Base-by-base conservation (phyloP, 2,797 vertebrate species). In the Coregonus ussuriensis region DNA sequence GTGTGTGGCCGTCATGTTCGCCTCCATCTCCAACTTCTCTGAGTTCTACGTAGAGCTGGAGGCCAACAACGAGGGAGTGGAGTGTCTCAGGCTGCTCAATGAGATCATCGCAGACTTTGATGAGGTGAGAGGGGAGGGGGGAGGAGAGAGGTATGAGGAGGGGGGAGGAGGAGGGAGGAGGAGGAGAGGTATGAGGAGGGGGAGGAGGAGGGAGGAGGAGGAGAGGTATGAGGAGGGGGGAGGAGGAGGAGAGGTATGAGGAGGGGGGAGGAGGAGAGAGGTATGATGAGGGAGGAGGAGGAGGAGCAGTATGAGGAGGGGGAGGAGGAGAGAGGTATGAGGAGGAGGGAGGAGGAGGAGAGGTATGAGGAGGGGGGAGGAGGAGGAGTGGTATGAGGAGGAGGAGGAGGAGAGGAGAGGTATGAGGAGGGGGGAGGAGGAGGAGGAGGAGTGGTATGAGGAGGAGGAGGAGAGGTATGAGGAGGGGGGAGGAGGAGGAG, bases 91-190 rank as follows among this genome's bases (percentile, higher is more conserved):
- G 74, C 96, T 99, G 73, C 97, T 99, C 85, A 99, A 99, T 0
- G 98, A 99, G 91, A 99, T 99, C 92, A 99, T 99, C 4, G 98
- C 98, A 0, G 98, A 99, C 93, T 99, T 99, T 1, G 98, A 99
- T 2, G 98, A 99, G 96, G 98, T 97, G 87, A 83, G 90, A 47
- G 67, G 33, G 3, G 0, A 1, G 3, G 2, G 18, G 4, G 15
- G 6, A 31, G 72, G 59, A 25, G 33, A 25, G 31, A 33, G 11
- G 51, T 1, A 41, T 52, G 70, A 47, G 70, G 3, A 25, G 25
- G 25, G 25, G 25, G 0, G 25, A 25, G 25, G 25, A 25, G 25
- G 25, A 25, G 25, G 25, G 25, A 25, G 25, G 25, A 35, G 25
- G 69, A 47, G 41, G 9, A 11, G 41, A 47, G 9, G 25, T 25